A percentile compares a stretch with the other conserved stretches of the same genome.
Conservation (phyloP, 2,113 vertebrate species). For the Ciconia boyciana region DNA sequence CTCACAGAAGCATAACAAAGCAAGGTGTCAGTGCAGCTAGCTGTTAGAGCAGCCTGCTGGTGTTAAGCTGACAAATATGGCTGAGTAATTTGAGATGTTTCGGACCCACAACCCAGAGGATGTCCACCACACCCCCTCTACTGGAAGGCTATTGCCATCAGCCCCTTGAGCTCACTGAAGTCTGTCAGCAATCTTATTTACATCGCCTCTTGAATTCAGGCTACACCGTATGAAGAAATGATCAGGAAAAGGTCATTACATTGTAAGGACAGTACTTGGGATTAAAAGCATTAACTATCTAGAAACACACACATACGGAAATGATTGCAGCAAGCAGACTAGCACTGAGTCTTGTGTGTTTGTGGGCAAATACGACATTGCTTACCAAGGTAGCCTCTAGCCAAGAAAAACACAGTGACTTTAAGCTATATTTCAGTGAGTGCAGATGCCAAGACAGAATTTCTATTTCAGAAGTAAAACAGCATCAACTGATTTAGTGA, state of each 20-base stretch:
- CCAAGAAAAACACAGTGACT: not conserved
- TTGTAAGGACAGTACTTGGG: not conserved
- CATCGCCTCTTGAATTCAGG: not conserved
- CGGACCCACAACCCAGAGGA: conserved; percentile 65
- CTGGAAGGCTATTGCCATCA: conserved; percentile 63
- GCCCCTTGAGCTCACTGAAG: not conserved
- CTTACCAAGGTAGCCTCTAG: not conserved
- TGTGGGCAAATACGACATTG: not conserved
- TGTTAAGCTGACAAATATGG: conserved; percentile 82
- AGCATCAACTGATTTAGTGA: not conserved
- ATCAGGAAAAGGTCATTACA: not conserved
- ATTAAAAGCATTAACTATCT: not conserved
- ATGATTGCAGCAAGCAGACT: not conserved
- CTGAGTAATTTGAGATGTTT: conserved; percentile 77
- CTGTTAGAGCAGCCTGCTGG: conserved; percentile 64
- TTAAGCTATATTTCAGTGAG: not conserved
- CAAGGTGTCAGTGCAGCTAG: not conserved
- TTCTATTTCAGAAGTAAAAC: not conserved
- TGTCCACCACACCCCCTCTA: conserved; percentile 73
- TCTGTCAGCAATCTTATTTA: not conserved
- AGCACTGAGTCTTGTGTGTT: not conserved
- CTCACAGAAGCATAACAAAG: not conserved
- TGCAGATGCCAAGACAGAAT: not conserved
- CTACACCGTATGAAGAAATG: not conserved
- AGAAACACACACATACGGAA: not conserved